Evolutionary conservation across 2,113 vertebrate genomes (phyloP).

Genomic region (Penelope pileata): DNA sequence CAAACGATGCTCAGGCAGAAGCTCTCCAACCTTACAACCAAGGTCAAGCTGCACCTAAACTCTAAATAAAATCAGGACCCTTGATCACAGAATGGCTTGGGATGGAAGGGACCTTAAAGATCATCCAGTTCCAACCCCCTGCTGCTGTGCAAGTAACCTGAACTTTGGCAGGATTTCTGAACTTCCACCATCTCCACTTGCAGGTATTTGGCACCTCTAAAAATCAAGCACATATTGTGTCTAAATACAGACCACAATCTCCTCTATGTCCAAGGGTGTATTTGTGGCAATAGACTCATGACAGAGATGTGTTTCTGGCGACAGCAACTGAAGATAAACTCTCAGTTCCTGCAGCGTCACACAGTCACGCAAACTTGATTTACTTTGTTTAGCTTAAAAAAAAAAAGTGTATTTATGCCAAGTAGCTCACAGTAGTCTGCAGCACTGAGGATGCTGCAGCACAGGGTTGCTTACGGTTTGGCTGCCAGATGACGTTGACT

Average conservation of each 20-base stretch:
- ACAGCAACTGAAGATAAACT: neutral
- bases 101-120: neutral
- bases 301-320: rapidly evolving
- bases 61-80: neutral
- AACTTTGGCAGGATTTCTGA: neutral
- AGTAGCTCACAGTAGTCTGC: neutral
- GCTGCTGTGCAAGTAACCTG: neutral
- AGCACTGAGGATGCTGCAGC: neutral
- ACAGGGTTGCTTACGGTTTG: neutral
- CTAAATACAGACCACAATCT: neutral
- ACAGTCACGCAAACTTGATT: neutral
- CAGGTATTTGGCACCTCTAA: neutral
- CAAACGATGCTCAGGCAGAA: neutral
- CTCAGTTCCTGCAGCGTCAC: neutral
- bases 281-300: neutral
- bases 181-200: neutral
- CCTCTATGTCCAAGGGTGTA: rapidly evolving
- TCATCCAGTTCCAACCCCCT: neutral
- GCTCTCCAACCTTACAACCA: rapidly evolving
- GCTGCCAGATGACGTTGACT: neutral
- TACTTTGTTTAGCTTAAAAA: neutral
- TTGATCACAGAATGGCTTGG: neutral
- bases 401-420: neutral
- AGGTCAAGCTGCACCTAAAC: neutral
- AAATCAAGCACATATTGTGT: neutral